Evolutionary conservation across 2,888 invertebrate genomes (phyloP).

Genomic region (Trissoscelio sp.): DNA sequence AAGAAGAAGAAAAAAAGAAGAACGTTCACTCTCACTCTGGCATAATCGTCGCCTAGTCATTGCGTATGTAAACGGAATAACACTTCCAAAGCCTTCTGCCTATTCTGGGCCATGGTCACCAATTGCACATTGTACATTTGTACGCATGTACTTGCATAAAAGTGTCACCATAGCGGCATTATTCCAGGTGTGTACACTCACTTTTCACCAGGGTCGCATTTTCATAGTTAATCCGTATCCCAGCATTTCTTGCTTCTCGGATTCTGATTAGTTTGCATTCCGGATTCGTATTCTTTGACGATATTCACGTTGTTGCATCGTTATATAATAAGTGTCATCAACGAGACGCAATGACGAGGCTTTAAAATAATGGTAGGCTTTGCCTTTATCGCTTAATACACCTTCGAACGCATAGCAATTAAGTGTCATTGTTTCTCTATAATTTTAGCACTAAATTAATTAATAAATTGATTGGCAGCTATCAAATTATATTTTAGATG

Average conservation of each 20-base stretch:
- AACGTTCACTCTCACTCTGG: constrained; percentile 59
- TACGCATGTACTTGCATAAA: constrained; percentile 43
- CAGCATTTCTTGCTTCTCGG: constrained; percentile 35
- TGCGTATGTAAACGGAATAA: constrained; percentile 64
- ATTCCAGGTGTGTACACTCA: constrained; percentile 36
- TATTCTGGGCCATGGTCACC: constrained; percentile 78
- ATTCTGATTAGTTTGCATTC: constrained; percentile 49
- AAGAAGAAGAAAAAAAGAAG: constrained; percentile 22
- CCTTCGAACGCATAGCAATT: no score
- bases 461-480: no score
- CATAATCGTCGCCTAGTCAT: constrained; percentile 62
- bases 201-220: constrained; percentile 60
- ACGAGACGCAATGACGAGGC: constrained; percentile 4
- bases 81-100: constrained; percentile 60
- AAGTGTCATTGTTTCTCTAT: no score
- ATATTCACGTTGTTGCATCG: constrained; percentile 5
- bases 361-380: constrained; percentile 23
- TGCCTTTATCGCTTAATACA: no score
- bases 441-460: no score
- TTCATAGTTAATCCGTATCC: constrained; percentile 42
- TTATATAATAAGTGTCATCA: constrained; percentile 50
- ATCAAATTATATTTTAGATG: no score
- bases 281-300: constrained; percentile 13
- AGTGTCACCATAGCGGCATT: constrained; percentile 48
- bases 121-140: constrained; percentile 63